Evolutionary conservation across 2,888 invertebrate genomes (phyloP).

Genomic region (Campoletis raptor): DNA sequence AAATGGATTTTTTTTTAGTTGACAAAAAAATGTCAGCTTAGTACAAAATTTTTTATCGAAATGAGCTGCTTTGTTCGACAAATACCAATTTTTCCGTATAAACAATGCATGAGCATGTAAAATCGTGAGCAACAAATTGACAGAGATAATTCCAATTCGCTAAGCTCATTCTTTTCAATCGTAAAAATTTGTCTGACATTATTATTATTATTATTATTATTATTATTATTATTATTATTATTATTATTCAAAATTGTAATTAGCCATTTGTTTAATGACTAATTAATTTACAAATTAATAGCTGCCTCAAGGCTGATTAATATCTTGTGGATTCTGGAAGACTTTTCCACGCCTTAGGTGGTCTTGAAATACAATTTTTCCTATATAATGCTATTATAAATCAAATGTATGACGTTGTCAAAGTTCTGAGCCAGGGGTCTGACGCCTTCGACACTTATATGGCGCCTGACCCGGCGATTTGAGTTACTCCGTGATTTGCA

Average conservation of each 20-base stretch:
- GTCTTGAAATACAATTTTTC: slow-evolving; percentile 25
- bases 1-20: slow-evolving; percentile 16
- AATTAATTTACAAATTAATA: slow-evolving; percentile 63
- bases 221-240: neutral
- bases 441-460: neutral
- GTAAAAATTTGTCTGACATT: neutral
- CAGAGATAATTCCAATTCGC: neutral
- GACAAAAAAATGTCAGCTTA: slow-evolving; percentile 32
- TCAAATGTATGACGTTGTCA: neutral
- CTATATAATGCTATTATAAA: neutral
- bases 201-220: neutral
- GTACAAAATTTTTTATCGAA: slow-evolving; percentile 10
- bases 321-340: slow-evolving; percentile 82
- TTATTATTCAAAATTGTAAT: slow-evolving; percentile 7
- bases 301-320: slow-evolving; percentile 77
- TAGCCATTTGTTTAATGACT: slow-evolving; percentile 4
- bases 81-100: neutral
- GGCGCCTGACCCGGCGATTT: neutral
- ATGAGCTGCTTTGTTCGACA: neutral
- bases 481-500: neutral
- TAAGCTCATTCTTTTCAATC: neutral
- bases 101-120: neutral
- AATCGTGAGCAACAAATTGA: neutral
- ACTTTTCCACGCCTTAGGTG: slow-evolving; percentile 68
- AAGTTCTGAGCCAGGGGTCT: neutral